Conservation (phyloP, 1,140 invertebrate species). For the Papilio polytes region DNA sequence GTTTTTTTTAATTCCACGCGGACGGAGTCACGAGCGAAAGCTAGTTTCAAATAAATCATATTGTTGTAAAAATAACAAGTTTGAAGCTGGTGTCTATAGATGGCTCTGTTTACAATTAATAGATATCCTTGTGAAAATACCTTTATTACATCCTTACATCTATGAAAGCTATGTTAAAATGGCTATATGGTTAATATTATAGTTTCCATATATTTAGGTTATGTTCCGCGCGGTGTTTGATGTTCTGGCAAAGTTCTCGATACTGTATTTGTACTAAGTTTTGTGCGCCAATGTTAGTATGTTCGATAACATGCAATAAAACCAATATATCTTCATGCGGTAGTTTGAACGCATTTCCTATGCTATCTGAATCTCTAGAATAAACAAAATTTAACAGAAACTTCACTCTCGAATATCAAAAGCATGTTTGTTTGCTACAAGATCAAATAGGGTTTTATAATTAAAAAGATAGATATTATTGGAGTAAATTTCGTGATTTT, state of each 20-base stretch:
- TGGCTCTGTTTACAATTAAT: neutral
- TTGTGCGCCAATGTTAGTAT: neutral
- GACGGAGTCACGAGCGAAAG: neutral
- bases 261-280: conserved; percentile 20
- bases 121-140: neutral
- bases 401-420: neutral
- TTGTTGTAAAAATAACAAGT: neutral
- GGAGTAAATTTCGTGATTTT: too few relatives aligned
- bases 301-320: neutral
- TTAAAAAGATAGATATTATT: too few relatives aligned
- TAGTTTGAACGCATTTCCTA: neutral
- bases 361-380: neutral
- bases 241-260: neutral
- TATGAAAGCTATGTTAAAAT: too few relatives aligned
- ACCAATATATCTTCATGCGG: neutral
- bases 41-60: neutral
- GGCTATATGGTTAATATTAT: neutral
- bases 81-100: neutral
- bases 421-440: neutral
- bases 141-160: too few relatives aligned
- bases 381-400: conserved; percentile 5
- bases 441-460: neutral
- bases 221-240: neutral
- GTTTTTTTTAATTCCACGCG: too few relatives aligned
- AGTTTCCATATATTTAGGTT: neutral